Evolutionary conservation across 2,797 vertebrate genomes (phyloP), one percentile per base, ranked within the genome.

Genomic region (Graptemys geographica): DNA sequence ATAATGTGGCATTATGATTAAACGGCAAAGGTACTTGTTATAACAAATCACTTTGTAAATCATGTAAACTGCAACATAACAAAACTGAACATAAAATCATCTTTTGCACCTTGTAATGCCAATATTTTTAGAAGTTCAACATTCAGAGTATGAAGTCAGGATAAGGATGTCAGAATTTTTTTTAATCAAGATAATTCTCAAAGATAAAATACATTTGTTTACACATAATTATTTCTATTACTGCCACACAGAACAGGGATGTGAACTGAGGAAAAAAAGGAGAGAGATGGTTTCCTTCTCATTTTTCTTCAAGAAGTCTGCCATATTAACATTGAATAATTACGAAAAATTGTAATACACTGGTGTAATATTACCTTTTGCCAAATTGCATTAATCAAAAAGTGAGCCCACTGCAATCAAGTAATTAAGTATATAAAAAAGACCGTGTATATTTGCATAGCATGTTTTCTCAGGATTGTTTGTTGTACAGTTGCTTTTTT

Each of bases 361-460:
- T 90, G 88, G 97, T 98, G 97, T 98, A 97, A 98, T 97, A 98
- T 98, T 98, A 97, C 97, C 97, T 98, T 98, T 98, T 98, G 98
- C 97, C 98, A 98, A 98, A 98, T 98, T 96, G 97, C 97, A 98
- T 98, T 98, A 98, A 98, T 98, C 98, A 98, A 98, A 98, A 98
- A 98, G 97, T 95, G 97, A 98, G 96, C 95, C 95, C 89, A 82
- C 97, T 97, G 97, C 97, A 98, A 98, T 98, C 97, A 97, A 97
- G 97, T 96, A 97, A 98, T 98, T 98, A 98, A 96, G 96, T 88
- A 92, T 90, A 86, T 91, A 97, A 95, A 96, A 95, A 96, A 92
- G 96, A 93, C 59, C 85, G 2, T 21, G 95, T 5, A 2, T 81
- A 93, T 98, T 98, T 96, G 97, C 96, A 97, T 79, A 96, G 96